phyloP scores from a whole-genome alignment of 2,113 vertebrate genomes.

The Nipponia nippon region DNA sequence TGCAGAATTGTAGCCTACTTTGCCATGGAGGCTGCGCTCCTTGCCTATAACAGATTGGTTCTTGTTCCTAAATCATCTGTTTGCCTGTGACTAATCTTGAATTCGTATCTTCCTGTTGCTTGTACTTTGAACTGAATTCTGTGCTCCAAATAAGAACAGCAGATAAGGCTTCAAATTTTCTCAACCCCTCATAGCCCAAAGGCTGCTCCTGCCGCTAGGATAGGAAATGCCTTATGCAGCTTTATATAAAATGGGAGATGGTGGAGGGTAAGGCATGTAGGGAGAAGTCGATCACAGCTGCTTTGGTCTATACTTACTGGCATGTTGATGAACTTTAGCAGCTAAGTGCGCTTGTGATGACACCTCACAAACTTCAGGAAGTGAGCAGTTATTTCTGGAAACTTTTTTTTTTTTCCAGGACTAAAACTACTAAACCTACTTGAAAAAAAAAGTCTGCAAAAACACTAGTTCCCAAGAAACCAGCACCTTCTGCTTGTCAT shows the following conservation, averaged over 20 bases:
- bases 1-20: neutral
- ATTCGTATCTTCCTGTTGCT: conserved; percentile 36
- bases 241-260: neutral
- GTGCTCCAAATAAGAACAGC: neutral
- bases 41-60: conserved; percentile 10
- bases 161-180: neutral
- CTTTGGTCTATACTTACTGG: conserved; percentile 48
- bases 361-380: conserved; percentile 47
- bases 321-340: conserved; percentile 55
- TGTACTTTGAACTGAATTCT: conserved; percentile 22
- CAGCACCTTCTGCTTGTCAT: neutral
- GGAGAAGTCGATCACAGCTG: conserved; percentile 6
- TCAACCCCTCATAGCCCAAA: neutral
- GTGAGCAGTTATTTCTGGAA: conserved; percentile 53
- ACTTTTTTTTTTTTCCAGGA: neutral
- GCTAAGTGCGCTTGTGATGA: conserved; percentile 44
- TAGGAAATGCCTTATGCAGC: neutral
- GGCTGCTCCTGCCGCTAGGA: neutral
- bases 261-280: neutral
- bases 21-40: neutral
- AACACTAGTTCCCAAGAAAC: neutral
- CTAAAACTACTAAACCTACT: conserved; percentile 49
- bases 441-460: neutral
- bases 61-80: conserved; percentile 39
- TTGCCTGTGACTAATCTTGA: conserved; percentile 46